Conservation (phyloP, 1,140 invertebrate species). For the Bombus superbus region DNA sequence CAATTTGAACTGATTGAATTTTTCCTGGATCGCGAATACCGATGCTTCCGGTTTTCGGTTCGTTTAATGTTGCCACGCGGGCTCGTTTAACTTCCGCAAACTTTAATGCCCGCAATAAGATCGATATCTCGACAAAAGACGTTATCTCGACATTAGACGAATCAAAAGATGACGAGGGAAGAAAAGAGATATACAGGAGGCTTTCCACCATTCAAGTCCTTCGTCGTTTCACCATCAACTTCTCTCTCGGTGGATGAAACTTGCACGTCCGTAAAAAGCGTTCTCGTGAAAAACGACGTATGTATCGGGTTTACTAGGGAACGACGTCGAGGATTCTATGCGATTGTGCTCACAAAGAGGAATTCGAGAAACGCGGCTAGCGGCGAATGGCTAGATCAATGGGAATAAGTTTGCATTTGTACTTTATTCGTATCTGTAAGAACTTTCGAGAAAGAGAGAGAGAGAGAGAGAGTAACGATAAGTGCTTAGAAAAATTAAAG, state of each 20-base stretch:
- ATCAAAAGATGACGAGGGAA: slow-evolving; percentile 49
- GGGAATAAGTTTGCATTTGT: background rate
- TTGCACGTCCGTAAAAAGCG: slow-evolving; percentile 31
- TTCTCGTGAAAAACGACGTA: slow-evolving; percentile 25
- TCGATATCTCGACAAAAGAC: slow-evolving; percentile 58
- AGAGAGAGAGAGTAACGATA: too few relatives aligned
- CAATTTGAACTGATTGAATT: background rate
- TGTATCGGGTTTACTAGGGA: slow-evolving; percentile 24
- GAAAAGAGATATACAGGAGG: background rate
- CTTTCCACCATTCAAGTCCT: slow-evolving; percentile 23
- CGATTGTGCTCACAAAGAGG: background rate
- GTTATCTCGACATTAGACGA: slow-evolving; percentile 49
- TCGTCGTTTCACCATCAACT: slow-evolving; percentile 27
- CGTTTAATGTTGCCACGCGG: slow-evolving; percentile 5
- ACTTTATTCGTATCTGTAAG: background rate
- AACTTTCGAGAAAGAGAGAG: background rate
- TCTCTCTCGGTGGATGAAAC: slow-evolving; percentile 26
- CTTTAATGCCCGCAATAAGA: slow-evolving; percentile 51
- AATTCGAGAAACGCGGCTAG: background rate
- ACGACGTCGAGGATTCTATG: background rate
- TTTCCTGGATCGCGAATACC: background rate
- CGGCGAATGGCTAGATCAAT: background rate
- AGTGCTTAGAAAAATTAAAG: too few relatives aligned
- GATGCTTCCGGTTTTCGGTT: slow-evolving; percentile 24
- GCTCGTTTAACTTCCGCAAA: slow-evolving; percentile 26